These are phyloP conservation scores for Oeneis ivallda DNA, from an alignment of 2,888 invertebrate species.

Conservation along the genomic window DNA sequence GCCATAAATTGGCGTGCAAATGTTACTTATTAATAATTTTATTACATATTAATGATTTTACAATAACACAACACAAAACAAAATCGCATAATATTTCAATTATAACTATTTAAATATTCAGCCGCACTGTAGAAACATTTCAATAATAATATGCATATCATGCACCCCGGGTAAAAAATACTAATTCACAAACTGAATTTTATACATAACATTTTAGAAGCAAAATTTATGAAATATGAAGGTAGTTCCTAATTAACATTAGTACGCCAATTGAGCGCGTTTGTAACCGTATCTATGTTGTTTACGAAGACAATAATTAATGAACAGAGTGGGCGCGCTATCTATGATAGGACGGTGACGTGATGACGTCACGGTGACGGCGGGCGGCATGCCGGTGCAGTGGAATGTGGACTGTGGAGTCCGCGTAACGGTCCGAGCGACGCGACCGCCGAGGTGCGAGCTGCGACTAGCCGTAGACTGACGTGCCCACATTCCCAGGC, in stretches of 20 bases:
- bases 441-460: slow-evolving; percentile 44
- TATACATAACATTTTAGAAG: not conserved
- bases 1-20: too few relatives aligned
- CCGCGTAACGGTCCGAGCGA: slow-evolving; percentile 60
- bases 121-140: too few relatives aligned
- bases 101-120: too few relatives aligned
- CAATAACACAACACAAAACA: too few relatives aligned
- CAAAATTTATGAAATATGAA: not conserved
- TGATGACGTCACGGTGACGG: slow-evolving; percentile 48
- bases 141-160: too few relatives aligned
- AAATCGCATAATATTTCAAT: too few relatives aligned
- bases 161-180: too few relatives aligned
- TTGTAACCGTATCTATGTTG: slow-evolving; percentile 1
- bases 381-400: slow-evolving; percentile 49
- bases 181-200: not conserved
- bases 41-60: too few relatives aligned
- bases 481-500: slow-evolving; percentile 60
- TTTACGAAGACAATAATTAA: slow-evolving; percentile 20
- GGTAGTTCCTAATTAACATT: slow-evolving; percentile 12
- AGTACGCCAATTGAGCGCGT: not conserved
- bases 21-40: too few relatives aligned
- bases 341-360: slow-evolving; percentile 46
- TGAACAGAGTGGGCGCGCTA: slow-evolving; percentile 41
- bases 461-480: not conserved
- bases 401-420: slow-evolving; percentile 49